Conservation (phyloP, 2,888 invertebrate genomes). For the Caenorhabditis macrosperma region DNA sequence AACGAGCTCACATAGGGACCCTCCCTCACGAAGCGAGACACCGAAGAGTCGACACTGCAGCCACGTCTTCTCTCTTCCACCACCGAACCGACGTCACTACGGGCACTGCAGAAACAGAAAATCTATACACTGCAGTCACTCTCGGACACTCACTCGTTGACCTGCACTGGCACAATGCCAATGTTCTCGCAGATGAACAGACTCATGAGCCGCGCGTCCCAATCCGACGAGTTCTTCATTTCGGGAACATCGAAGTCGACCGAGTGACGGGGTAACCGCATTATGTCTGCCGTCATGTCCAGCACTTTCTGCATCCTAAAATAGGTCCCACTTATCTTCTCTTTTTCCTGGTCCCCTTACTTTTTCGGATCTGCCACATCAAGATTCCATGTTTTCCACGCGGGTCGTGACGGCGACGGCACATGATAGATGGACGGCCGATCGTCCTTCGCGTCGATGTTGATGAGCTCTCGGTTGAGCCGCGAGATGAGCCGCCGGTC, state of each 20-base stretch:
- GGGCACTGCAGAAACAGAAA: slow-evolving; percentile 51
- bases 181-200: slow-evolving; percentile 54
- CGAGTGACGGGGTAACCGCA: slow-evolving; percentile 62
- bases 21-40: slow-evolving; percentile 65
- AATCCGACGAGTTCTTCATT: slow-evolving; percentile 63
- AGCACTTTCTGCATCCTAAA: slow-evolving; percentile 69
- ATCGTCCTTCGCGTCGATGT: slow-evolving; percentile 62
- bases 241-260: slow-evolving; percentile 24
- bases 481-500: slow-evolving; percentile 67
- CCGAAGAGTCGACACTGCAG: slow-evolving; percentile 62
- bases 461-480: slow-evolving; percentile 65
- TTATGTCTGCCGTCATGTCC: slow-evolving; percentile 65
- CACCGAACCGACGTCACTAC: slow-evolving; percentile 40
- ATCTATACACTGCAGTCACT: neutral
- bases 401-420: slow-evolving; percentile 70
- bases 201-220: slow-evolving; percentile 63
- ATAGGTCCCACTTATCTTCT: neutral
- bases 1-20: slow-evolving; percentile 72
- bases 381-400: slow-evolving; percentile 72
- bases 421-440: slow-evolving; percentile 69
- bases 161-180: slow-evolving; percentile 48
- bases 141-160: slow-evolving; percentile 37
- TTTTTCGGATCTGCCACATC: slow-evolving; percentile 65
- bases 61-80: slow-evolving; percentile 61
- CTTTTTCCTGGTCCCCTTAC: slow-evolving; percentile 17